Conservation (phyloP, 23 tunicate genomes). For the Ascidia mentula region DNA sequence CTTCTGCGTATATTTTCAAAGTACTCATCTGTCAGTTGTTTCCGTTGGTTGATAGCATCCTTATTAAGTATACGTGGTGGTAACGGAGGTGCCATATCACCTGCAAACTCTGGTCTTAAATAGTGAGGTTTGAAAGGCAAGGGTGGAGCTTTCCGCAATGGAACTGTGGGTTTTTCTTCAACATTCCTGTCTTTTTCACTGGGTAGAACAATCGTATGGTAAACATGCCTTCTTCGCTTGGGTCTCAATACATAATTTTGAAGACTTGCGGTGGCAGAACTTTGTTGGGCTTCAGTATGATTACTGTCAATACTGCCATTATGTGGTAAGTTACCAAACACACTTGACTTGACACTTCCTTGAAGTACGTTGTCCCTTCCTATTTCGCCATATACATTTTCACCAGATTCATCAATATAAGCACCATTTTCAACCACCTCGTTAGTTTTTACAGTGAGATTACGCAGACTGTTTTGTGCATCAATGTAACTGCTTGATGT, state of each 20-base stretch:
- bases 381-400: background rate
- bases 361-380: background rate
- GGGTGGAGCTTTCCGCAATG: background rate
- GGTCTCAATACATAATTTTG: background rate
- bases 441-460: background rate
- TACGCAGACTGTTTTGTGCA: background rate
- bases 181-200: background rate
- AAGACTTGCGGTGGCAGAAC: background rate
- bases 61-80: conserved; percentile 59
- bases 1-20: conserved; percentile 75
- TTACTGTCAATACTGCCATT: background rate
- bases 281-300: background rate
- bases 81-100: conserved; percentile 36
- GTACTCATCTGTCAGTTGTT: conserved; percentile 74
- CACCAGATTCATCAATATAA: background rate
- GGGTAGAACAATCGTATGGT: conserved; percentile 4
- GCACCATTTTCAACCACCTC: background rate
- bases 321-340: background rate
- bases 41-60: conserved; percentile 56
- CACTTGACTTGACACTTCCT: no score
- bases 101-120: conserved; percentile 8
- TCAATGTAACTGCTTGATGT: background rate
- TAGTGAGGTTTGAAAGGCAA: conserved; percentile 78
- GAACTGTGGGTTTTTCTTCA: background rate
- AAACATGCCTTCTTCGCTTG: background rate